A percentile compares a stretch with the other conserved stretches of the same genome.
Conservation (phyloP, 2,888 invertebrate genomes). For the Sarcophaga carnaria region DNA sequence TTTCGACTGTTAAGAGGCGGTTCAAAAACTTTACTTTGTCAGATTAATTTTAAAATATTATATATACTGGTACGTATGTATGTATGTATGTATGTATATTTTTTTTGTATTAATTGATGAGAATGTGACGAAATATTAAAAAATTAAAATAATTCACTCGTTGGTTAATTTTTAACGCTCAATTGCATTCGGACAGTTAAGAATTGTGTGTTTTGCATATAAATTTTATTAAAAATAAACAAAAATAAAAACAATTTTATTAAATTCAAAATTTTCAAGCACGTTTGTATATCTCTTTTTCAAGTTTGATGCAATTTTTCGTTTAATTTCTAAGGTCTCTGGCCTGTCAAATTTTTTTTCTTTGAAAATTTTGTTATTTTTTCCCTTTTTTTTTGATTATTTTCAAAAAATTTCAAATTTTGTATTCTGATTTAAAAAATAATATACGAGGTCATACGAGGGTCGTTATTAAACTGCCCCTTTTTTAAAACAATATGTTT, state of each 20-base stretch:
- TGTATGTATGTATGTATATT: neutral
- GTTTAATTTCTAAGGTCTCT: conserved; percentile 55
- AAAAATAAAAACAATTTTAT: neutral
- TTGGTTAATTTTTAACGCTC: conserved; percentile 3
- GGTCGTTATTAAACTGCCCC: conserved; percentile 49
- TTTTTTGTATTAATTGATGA: conserved; percentile 17
- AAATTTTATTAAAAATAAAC: conserved; percentile 15
- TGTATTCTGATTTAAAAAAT: conserved; percentile 42
- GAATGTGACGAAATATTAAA: conserved; percentile 45
- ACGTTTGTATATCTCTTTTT: neutral
- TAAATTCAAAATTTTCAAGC: conserved; percentile 16
- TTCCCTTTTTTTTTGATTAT: conserved; percentile 8
- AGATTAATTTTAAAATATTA: neutral
- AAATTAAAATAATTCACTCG: neutral
- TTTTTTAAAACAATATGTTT: neutral
- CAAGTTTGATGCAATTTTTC: conserved; percentile 41
- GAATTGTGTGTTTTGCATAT: conserved; percentile 62
- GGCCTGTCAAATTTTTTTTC: conserved; percentile 39
- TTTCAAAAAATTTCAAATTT: conserved; percentile 14
- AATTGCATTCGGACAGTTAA: conserved; percentile 47
- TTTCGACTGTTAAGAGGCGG: no score
- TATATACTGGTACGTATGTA: neutral
- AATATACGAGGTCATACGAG: conserved; percentile 57
- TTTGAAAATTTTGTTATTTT: conserved; percentile 4
- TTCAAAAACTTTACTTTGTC: no score